phyloP scores from a whole-genome alignment of 1,140 invertebrate genomes.

The Lerema accius region DNA sequence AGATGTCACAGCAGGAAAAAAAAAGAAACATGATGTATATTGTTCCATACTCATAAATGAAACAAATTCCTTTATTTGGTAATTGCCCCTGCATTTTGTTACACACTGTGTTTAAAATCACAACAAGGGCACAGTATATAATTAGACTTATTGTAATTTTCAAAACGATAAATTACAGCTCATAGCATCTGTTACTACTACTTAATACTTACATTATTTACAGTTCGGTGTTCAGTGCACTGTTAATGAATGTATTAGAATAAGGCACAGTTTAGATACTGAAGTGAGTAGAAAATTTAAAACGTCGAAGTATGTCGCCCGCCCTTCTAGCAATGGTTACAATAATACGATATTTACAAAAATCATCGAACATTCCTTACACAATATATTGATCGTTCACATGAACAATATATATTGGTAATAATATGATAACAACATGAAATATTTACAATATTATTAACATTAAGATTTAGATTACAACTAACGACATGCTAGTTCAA shows the following conservation, averaged over 20 bases:
- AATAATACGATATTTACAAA: no score
- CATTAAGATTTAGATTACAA: no score
- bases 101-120: background rate
- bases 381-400: no score
- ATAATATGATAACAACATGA: no score
- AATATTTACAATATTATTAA: no score
- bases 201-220: conserved; percentile 19
- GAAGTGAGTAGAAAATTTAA: no score
- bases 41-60: background rate
- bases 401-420: no score
- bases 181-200: conserved; percentile 27
- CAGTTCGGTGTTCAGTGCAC: conserved; percentile 32
- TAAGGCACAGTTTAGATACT: conserved; percentile 26
- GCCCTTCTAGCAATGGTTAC: no score
- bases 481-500: no score
- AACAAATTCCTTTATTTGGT: background rate
- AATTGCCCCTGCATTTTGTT: background rate
- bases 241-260: conserved; percentile 8
- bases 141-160: background rate
- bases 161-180: conserved; percentile 15
- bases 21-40: background rate
- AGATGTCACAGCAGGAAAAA: background rate
- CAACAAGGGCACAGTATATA: background rate
- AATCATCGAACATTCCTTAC: no score
- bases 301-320: no score